Evolutionary conservation across 2,888 invertebrate genomes (phyloP).

Genomic region (Campaea margaritaria): DNA sequence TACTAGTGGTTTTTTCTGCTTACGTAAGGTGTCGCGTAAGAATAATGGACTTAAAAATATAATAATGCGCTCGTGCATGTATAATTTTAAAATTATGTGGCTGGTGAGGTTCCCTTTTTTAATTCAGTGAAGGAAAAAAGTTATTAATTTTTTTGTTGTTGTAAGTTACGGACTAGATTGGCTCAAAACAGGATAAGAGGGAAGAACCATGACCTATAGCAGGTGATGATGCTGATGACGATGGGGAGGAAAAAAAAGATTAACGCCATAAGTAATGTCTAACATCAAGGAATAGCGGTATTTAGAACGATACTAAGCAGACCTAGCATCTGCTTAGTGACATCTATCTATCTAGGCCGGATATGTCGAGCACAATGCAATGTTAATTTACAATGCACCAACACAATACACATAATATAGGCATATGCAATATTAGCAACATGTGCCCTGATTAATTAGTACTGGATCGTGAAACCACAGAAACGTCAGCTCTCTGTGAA

Average conservation of each 20-base stretch:
- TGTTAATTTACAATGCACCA: conserved; percentile 22
- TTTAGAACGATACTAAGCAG: too few species aligned
- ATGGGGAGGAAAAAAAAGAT: too few species aligned
- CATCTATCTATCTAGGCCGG: not conserved
- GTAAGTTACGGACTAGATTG: too few species aligned
- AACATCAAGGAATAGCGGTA: too few species aligned
- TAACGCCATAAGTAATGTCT: too few species aligned
- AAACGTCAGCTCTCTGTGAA: conserved; percentile 1
- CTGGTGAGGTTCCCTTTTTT: not conserved
- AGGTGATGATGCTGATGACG: too few species aligned
- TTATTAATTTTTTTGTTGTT: too few species aligned
- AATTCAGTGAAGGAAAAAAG: too few species aligned
- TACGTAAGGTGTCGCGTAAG: conserved; percentile 54
- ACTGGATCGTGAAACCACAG: conserved; percentile 15
- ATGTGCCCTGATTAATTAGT: conserved; percentile 20
- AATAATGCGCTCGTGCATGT: conserved; percentile 40
- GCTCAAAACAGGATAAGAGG: too few species aligned
- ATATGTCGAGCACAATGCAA: conserved; percentile 15
- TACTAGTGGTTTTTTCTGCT: conserved; percentile 43
- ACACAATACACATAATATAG: not conserved
- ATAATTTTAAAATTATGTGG: not conserved
- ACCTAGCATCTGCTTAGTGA: too few species aligned
- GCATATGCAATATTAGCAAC: conserved; percentile 4
- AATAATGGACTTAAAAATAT: conserved; percentile 51
- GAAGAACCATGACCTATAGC: too few species aligned